These are phyloP conservation scores for Pempheris klunzingeri DNA, from an alignment of 2,797 vertebrate genomes.

Conservation along the genomic window DNA sequence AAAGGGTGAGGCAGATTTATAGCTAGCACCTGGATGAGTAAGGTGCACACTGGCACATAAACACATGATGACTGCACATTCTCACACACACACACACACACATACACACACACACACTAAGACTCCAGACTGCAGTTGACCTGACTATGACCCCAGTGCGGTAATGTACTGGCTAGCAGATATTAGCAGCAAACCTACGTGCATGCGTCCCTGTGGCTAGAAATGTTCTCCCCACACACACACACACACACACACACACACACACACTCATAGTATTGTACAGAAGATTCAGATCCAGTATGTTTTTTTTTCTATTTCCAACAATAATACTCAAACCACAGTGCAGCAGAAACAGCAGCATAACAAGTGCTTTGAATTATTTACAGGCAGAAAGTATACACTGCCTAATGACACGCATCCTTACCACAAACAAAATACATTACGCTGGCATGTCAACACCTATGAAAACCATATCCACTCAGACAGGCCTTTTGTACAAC, in stretches of 20 bases:
- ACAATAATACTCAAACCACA: slow-evolving; percentile 56
- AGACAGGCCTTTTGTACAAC: slow-evolving; percentile 51
- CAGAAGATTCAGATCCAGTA: slow-evolving; percentile 30
- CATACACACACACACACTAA: slow-evolving; percentile 6
- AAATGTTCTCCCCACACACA: slow-evolving; percentile 19
- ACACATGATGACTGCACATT: slow-evolving; percentile 40
- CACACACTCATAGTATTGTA: neutral
- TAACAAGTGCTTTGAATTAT: slow-evolving; percentile 71
- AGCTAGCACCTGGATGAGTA: slow-evolving; percentile 69
- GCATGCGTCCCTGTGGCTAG: slow-evolving; percentile 24
- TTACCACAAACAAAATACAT: slow-evolving; percentile 59
- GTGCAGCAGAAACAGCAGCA: slow-evolving; percentile 28
- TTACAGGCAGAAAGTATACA: slow-evolving; percentile 68
- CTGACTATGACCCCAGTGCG: slow-evolving; percentile 58
- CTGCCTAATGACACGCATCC: slow-evolving; percentile 66
- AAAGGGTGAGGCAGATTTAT: slow-evolving; percentile 77
- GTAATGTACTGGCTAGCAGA: slow-evolving; percentile 49
- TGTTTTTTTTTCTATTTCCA: slow-evolving; percentile 23
- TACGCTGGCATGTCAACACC: slow-evolving; percentile 54
- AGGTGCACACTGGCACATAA: slow-evolving; percentile 58
- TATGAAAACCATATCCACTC: slow-evolving; percentile 54
- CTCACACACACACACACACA: slow-evolving; percentile 16
- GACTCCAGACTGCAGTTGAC: slow-evolving; percentile 72
- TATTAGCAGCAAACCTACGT: slow-evolving; percentile 50
- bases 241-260: slow-evolving; percentile 8